phyloP scores from a whole-genome alignment of 2,888 invertebrate genomes.

The Nemapogon koenigi region DNA sequence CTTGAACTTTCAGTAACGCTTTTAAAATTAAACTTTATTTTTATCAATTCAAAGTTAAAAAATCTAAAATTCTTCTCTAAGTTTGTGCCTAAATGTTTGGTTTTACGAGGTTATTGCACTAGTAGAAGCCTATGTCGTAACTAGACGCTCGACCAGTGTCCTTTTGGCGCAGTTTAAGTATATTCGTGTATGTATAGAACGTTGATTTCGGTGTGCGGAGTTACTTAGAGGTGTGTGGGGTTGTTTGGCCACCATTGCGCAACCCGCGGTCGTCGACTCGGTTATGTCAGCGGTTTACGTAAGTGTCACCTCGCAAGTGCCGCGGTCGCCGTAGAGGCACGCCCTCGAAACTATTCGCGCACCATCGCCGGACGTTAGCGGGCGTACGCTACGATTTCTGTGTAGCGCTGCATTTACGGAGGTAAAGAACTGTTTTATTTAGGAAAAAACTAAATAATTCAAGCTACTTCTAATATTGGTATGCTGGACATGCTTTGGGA shows the following conservation, averaged over 20 bases:
- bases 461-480: too few relatives aligned
- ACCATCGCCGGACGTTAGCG: slow-evolving; percentile 42
- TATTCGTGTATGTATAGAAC: slow-evolving; percentile 60
- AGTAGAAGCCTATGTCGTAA: slow-evolving; percentile 47
- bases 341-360: slow-evolving; percentile 52
- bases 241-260: slow-evolving; percentile 55
- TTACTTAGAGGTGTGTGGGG: slow-evolving; percentile 45
- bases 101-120: slow-evolving; percentile 54
- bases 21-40: too few relatives aligned
- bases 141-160: slow-evolving; percentile 49
- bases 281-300: slow-evolving; percentile 63
- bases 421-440: too few relatives aligned
- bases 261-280: slow-evolving; percentile 61
- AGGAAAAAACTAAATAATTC: too few relatives aligned
- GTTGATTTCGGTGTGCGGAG: slow-evolving; percentile 41
- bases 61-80: too few relatives aligned
- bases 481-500: too few relatives aligned
- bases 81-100: too few relatives aligned
- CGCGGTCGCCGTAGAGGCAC: slow-evolving; percentile 30
- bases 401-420: too few relatives aligned
- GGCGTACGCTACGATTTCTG: too few relatives aligned
- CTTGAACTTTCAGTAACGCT: too few relatives aligned
- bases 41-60: too few relatives aligned
- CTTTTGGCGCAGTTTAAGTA: slow-evolving; percentile 55
- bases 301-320: slow-evolving; percentile 55